phyloP scores from a whole-genome alignment of 2,113 vertebrate genomes.

The Suncus etruscus region DNA sequence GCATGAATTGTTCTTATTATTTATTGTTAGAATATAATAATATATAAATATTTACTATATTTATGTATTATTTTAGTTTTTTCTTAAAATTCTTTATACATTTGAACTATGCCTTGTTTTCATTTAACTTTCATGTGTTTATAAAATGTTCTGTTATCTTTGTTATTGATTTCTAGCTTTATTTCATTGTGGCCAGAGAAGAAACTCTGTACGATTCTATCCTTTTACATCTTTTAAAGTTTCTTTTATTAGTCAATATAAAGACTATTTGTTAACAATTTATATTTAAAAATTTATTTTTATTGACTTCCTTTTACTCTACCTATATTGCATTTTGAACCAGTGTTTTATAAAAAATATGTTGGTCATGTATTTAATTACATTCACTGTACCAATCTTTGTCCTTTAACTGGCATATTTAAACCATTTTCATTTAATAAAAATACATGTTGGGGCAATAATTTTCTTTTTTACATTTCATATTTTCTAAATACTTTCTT shows the following conservation, averaged over 20 bases:
- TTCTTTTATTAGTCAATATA: not conserved
- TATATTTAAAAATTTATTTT: not conserved
- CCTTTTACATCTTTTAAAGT: not conserved
- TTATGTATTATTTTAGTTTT: not conserved
- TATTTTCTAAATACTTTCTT: not conserved
- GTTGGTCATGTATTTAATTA: not conserved
- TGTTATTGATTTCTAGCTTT: not conserved
- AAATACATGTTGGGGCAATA: not conserved
- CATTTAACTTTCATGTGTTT: not conserved
- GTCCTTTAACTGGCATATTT: not conserved
- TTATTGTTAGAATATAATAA: too few relatives aligned
- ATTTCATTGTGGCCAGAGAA: not conserved
- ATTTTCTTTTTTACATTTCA: not conserved
- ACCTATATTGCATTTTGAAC: not conserved
- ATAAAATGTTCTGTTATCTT: not conserved
- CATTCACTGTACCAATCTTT: not conserved
- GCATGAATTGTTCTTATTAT: not conserved
- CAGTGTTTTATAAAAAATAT: not conserved
- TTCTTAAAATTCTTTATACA: conserved; percentile 8
- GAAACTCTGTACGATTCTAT: not conserved
- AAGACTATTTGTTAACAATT: not conserved
- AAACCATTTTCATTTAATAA: not conserved
- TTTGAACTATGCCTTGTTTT: not conserved
- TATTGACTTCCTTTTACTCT: not conserved
- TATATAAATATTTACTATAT: not conserved